phyloP scores from a whole-genome alignment of 2,888 invertebrate species.

The Phytoseiulus persimilis region DNA sequence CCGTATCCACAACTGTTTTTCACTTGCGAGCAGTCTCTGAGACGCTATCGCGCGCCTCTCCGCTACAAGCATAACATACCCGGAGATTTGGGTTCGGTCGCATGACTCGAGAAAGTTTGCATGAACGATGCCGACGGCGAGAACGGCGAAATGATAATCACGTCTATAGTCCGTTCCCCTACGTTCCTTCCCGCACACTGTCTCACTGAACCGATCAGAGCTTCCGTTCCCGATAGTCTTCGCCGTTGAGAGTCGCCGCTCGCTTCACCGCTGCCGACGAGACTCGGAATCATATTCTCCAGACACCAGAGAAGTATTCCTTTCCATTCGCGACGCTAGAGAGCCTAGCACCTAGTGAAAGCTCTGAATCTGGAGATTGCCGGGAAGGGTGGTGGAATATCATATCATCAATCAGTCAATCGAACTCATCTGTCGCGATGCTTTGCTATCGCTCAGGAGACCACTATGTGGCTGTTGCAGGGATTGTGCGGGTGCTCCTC shows the following conservation, averaged over 20 bases:
- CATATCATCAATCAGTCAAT: neutral
- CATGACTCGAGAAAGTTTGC: too few species aligned
- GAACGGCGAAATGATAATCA: too few species aligned
- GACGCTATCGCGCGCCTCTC: too few species aligned
- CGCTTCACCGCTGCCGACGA: neutral
- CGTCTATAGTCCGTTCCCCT: too few species aligned
- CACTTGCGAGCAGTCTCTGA: too few species aligned
- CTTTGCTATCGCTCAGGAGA: neutral
- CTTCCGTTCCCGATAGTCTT: too few species aligned
- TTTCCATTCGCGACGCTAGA: neutral
- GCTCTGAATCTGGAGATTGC: neutral
- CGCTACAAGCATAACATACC: too few species aligned
- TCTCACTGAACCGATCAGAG: too few species aligned
- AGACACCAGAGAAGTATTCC: neutral
- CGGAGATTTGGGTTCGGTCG: too few species aligned
- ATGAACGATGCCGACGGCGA: too few species aligned
- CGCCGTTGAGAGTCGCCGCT: neutral
- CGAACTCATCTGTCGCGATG: neutral
- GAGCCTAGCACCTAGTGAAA: neutral
- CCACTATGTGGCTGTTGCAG: conserved; percentile 5
- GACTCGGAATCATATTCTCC: neutral
- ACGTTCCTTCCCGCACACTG: too few species aligned
- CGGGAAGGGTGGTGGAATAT: neutral
- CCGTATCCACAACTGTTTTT: too few species aligned
- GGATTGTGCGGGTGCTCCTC: neutral